Base-by-base conservation (phyloP, 2,888 invertebrate genomes). In the Masnerella sp. region DNA sequence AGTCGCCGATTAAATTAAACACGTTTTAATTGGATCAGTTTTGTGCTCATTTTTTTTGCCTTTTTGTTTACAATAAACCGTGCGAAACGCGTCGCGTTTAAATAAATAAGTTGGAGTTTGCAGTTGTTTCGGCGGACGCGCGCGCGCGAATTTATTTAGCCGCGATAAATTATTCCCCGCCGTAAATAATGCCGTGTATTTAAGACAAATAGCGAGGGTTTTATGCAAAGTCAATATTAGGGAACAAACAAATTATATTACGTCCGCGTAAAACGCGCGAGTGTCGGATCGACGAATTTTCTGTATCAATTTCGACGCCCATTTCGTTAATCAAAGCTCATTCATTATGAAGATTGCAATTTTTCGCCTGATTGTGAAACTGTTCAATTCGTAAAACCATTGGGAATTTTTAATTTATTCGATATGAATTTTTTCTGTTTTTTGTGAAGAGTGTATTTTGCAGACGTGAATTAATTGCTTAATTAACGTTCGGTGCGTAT, bases 1-100 rank as follows among this genome's bases (percentile, higher is more conserved):
- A 59, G 18, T 61, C 14, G 12, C 25, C 61, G 61, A 61, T 56
- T 12, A 56, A 56, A 43, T 56, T 56, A 56, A 56, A 43, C 42
- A 43, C 56, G 43, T 17, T 56, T 56, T 56, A 56, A 56, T 56
- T 43, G 56, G 56, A 56, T 42, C 42, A 43, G 20, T 30, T 12
- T 30, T 43, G 20, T 9, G 25, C n/a, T 9, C 22, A 9, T 42
- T 45, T 59, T 45, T 45, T 14, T 45, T 20, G 20, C 36, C 38
- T 52, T 38, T 25, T 25, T 52, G 25, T 52, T 52, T 52, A 25
- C 25, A 22, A 32, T 38, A 52, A 36, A 25, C 47, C 47, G 7
- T 32, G 14, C 52, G 52, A 25, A 28, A 28, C 40, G 25, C 28
- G 40, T 28, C 40, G 28, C 40, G 40, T 54, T 54, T 54, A 28